A percentile compares a stretch with the other conserved stretches of the same genome.
Evolutionary conservation across 2,888 invertebrate species (phyloP).

Genomic region (Agriopis marginaria): DNA sequence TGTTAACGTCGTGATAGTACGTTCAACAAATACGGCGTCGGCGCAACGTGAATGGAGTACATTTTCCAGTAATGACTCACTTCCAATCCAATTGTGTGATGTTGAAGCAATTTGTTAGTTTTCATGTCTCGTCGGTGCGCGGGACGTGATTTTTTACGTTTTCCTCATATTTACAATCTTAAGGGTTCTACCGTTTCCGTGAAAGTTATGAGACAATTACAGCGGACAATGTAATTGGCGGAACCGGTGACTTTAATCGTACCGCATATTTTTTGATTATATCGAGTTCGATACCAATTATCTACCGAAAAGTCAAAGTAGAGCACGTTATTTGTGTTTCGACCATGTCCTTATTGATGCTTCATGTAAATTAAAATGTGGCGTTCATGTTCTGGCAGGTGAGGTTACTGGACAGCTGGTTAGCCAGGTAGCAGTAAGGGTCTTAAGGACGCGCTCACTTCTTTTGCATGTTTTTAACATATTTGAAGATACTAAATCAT

Average conservation of each 20-base stretch:
- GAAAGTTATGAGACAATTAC: conserved; percentile 18
- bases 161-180: conserved; percentile 27
- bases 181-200: conserved; percentile 23
- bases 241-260: not conserved
- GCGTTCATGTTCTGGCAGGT: not conserved
- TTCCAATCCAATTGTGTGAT: conserved; percentile 21
- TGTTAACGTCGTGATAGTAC: conserved; percentile 7
- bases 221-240: not conserved
- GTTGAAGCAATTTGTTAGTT: conserved; percentile 26
- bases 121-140: conserved; percentile 24
- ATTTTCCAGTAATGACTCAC: conserved; percentile 29
- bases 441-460: no score
- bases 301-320: not conserved
- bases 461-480: no score
- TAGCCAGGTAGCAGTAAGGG: no score
- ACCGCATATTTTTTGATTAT: not conserved
- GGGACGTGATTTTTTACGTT: conserved; percentile 34
- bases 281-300: not conserved
- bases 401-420: no score
- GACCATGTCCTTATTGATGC: not conserved
- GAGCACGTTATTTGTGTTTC: no score
- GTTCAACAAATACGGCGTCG: conserved; percentile 1
- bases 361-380: not conserved
- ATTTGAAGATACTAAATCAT: no score
- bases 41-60: conserved; percentile 16